Evolutionary conservation across 2,113 vertebrate species (phyloP), one percentile per base, ranked within the genome.

Genomic region (Misgurnus mizolepis): DNA sequence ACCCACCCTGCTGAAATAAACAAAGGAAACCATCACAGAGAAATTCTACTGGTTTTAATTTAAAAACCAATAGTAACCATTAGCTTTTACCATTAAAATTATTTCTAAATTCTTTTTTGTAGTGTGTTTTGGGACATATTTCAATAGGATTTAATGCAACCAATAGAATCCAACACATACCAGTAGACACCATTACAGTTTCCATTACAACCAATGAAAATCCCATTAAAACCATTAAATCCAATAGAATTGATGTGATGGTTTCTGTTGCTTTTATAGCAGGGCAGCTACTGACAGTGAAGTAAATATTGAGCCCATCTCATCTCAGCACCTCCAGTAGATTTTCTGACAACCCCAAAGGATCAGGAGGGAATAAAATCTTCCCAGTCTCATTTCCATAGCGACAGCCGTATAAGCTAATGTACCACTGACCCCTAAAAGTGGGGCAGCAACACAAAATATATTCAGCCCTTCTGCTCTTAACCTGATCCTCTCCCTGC

Each of bases 321-420:
- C 77, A 62, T 50, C 78, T 55, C 70, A 70, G 41, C 4, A 18
- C 40, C 69, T 60, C 60, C 11, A 3, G 43, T 50, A 80, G 15
- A 70, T 62, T 62, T 62, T 53, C 64, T 41, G 43, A 43, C 18
- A 61, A 43, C 40, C n/a, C 80, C 41, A 70, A 61, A 11, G 58
- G 72, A 56, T 76, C 65, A 69, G 65, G 55, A 67, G 50, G 45
- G 60, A 72, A 41, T 80, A 47, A 55, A 80, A 80, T 41, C 43
- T n/a, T 50, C 41, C 39, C 18, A 67, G 22, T 64, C 73, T 84
- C 80, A 84, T 84, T 84, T 80, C 82, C 78, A 80, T 77, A 80
- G 82, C 53, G 78, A 77, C 82, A 22, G 60, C 67, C 67, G 73
- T 77, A 71, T 64, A 69, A 58, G 50, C 65, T 62, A 67, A 84